phyloP scores from a whole-genome alignment of 2,113 vertebrate genomes.

The Rhinopomastus cyanomelas region DNA sequence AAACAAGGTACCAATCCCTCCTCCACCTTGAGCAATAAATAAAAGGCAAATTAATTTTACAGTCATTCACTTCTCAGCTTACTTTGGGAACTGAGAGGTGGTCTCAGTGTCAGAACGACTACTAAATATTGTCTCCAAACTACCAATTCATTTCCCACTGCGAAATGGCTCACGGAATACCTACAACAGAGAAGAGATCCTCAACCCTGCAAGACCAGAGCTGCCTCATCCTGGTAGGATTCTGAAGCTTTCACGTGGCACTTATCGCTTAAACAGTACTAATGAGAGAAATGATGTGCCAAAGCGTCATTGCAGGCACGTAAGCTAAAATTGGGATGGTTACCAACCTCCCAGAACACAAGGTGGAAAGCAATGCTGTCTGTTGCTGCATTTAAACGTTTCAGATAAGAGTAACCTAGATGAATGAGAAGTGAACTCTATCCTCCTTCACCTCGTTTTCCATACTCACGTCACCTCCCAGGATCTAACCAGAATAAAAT shows the following conservation, averaged over 20 bases:
- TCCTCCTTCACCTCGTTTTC: slow-evolving; percentile 30
- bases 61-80: background rate
- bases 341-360: slow-evolving; percentile 33
- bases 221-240: background rate
- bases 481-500: slow-evolving; percentile 58
- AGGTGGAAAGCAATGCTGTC: slow-evolving; percentile 29
- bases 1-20: background rate
- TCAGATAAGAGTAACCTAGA: slow-evolving; percentile 28
- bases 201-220: background rate
- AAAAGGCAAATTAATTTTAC: background rate
- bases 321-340: background rate
- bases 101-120: background rate
- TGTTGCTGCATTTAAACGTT: slow-evolving; percentile 42
- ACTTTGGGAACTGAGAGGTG: background rate
- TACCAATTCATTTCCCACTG: background rate
- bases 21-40: background rate
- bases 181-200: background rate
- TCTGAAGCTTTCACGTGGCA: background rate
- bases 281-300: background rate
- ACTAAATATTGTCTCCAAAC: background rate
- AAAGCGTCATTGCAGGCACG: background rate
- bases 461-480: slow-evolving; percentile 35
- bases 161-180: background rate
- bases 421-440: slow-evolving; percentile 59
- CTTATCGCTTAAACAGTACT: background rate